Conservation (phyloP, 2,113 vertebrate species). For the Atherinomorus stipes region DNA sequence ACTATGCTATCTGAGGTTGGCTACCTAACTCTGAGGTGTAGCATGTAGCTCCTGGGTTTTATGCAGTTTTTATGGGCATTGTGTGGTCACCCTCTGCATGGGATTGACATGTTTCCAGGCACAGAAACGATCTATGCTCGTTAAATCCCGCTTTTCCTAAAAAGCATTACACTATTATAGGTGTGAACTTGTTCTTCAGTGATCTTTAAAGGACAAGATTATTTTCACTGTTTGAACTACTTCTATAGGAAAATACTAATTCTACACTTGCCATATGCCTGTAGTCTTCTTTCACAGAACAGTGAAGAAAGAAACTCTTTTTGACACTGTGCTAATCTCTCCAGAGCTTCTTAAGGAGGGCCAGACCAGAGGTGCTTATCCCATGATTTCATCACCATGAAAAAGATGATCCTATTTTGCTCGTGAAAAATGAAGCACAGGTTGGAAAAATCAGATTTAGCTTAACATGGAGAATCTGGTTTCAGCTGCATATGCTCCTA, state of each 20-base stretch:
- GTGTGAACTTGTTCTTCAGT: neutral
- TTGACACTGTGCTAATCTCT: conserved; percentile 32
- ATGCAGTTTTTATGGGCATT: too few relatives aligned
- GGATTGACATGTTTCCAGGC: too few relatives aligned
- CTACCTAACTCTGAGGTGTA: too few relatives aligned
- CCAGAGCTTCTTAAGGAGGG: conserved; percentile 30
- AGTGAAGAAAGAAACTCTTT: conserved; percentile 19
- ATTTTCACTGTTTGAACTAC: neutral
- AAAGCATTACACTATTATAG: too few relatives aligned
- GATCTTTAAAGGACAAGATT: neutral
- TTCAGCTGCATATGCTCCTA: conserved; percentile 67
- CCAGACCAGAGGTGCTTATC: conserved; percentile 25
- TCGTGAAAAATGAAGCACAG: conserved; percentile 31
- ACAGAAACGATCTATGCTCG: too few relatives aligned
- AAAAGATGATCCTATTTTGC: conserved; percentile 40
- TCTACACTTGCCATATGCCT: conserved; percentile 5
- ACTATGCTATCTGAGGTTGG: too few relatives aligned
- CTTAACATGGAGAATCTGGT: conserved; percentile 32
- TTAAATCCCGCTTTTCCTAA: too few relatives aligned
- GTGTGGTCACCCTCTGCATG: too few relatives aligned
- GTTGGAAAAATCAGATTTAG: conserved; percentile 42
- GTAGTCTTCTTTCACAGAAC: conserved; percentile 21
- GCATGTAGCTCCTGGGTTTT: too few relatives aligned
- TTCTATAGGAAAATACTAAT: neutral
- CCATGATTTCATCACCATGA: conserved; percentile 22